Conservation (phyloP, 2,797 vertebrate species). For the Nyctibius grandis region DNA sequence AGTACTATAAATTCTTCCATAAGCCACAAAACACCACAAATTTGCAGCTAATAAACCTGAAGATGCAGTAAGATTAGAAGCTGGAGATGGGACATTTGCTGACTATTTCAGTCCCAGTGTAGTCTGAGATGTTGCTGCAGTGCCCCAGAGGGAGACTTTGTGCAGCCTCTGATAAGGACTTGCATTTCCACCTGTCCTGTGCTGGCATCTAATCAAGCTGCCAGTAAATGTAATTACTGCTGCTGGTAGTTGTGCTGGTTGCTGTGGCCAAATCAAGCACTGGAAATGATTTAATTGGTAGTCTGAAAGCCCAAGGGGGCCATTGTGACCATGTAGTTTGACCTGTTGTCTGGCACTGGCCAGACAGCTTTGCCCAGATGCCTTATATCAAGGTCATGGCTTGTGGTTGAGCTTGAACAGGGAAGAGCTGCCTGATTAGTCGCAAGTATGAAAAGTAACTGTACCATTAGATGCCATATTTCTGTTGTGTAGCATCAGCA, state of each 20-base stretch:
- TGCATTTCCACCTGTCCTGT: background rate
- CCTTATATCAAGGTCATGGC: background rate
- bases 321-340: background rate
- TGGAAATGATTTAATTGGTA: constrained; percentile 35
- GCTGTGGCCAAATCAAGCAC: background rate
- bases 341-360: background rate
- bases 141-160: background rate
- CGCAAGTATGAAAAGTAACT: background rate
- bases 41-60: constrained; percentile 75
- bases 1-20: constrained; percentile 73
- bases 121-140: background rate
- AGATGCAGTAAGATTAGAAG: constrained; percentile 62
- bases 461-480: background rate
- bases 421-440: background rate
- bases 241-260: background rate
- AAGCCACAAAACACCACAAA: constrained; percentile 69
- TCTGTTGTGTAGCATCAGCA: background rate
- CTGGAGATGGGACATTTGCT: constrained; percentile 29
- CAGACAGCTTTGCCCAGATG: background rate
- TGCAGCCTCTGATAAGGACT: background rate
- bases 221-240: background rate
- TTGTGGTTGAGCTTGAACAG: background rate
- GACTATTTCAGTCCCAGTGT: background rate
- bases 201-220: background rate
- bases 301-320: background rate